A percentile compares a stretch with the other conserved stretches of the same genome.
phyloP scores from a whole-genome alignment of 2,888 invertebrate genomes.

The Diplolepis rosae region DNA sequence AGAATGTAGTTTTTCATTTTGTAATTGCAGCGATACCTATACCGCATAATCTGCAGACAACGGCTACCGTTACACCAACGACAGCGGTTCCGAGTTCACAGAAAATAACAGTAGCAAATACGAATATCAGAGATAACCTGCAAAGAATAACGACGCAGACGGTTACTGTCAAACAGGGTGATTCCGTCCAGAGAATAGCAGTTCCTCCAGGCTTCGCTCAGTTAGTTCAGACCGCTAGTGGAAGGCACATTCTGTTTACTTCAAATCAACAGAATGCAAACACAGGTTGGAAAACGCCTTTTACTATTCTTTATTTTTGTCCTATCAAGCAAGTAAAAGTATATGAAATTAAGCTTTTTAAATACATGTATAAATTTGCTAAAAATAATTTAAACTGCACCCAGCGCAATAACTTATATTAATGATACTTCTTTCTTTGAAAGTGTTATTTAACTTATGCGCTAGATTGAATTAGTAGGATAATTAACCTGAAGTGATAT shows the following conservation, averaged over 20 bases:
- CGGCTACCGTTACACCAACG: constrained; percentile 58
- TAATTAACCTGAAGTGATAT: not conserved
- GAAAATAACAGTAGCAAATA: constrained; percentile 69
- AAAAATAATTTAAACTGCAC: too few relatives aligned
- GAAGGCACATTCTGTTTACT: constrained; percentile 81
- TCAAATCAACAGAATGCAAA: constrained; percentile 73
- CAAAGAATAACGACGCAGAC: constrained; percentile 68
- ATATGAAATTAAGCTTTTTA: too few relatives aligned
- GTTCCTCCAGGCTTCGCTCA: constrained; percentile 76
- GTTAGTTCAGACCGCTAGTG: constrained; percentile 82
- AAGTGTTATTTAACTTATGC: not conserved
- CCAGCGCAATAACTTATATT: not conserved
- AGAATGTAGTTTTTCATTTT: not conserved
- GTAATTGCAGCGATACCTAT: constrained; percentile 73
- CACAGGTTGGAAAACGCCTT: constrained; percentile 59
- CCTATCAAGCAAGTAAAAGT: too few relatives aligned
- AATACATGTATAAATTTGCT: too few relatives aligned
- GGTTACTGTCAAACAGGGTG: constrained; percentile 69
- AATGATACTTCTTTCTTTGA: not conserved
- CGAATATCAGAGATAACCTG: constrained; percentile 65
- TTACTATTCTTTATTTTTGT: constrained; percentile 21
- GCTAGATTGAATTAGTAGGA: not conserved
- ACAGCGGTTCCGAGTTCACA: constrained; percentile 67
- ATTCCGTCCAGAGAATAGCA: constrained; percentile 71
- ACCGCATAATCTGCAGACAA: constrained; percentile 65